phyloP scores from a whole-genome alignment of 2,888 invertebrate species.

The Apeira syringaria region DNA sequence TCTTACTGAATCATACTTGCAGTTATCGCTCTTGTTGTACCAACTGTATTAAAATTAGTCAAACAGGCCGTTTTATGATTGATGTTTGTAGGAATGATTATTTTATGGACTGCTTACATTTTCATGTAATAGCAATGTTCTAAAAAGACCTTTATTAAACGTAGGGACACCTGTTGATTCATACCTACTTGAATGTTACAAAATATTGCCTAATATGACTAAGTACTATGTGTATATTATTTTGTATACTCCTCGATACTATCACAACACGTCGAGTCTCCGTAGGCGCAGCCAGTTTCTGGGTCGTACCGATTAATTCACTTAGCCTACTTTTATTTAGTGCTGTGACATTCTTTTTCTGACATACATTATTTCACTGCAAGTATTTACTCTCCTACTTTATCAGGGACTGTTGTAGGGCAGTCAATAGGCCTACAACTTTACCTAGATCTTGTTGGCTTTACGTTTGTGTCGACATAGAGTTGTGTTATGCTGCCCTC shows the following conservation, averaged over 20 bases:
- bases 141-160: conserved; percentile 4
- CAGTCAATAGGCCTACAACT: conserved; percentile 28
- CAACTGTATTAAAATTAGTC: conserved; percentile 1
- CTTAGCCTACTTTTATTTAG: conserved; percentile 78
- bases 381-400: conserved; percentile 51
- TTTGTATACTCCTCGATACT: conserved; percentile 34
- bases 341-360: conserved; percentile 72
- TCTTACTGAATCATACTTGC: conserved; percentile 27
- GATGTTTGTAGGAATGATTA: not conserved
- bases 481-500: conserved; percentile 2
- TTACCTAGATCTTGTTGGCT: conserved; percentile 5
- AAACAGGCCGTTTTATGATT: not conserved
- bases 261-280: conserved; percentile 38
- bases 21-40: conserved; percentile 28
- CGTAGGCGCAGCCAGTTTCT: conserved; percentile 61
- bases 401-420: conserved; percentile 32
- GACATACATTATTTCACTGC: conserved; percentile 68
- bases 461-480: conserved; percentile 12
- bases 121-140: not conserved
- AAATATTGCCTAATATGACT: not conserved
- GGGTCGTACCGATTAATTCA: conserved; percentile 78
- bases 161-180: conserved; percentile 7
- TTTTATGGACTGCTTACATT: not conserved
- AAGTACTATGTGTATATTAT: conserved; percentile 24
- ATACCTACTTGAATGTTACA: not conserved